Base-by-base conservation (phyloP, 2,797 vertebrate genomes). In the Crenuchus spilurus region DNA sequence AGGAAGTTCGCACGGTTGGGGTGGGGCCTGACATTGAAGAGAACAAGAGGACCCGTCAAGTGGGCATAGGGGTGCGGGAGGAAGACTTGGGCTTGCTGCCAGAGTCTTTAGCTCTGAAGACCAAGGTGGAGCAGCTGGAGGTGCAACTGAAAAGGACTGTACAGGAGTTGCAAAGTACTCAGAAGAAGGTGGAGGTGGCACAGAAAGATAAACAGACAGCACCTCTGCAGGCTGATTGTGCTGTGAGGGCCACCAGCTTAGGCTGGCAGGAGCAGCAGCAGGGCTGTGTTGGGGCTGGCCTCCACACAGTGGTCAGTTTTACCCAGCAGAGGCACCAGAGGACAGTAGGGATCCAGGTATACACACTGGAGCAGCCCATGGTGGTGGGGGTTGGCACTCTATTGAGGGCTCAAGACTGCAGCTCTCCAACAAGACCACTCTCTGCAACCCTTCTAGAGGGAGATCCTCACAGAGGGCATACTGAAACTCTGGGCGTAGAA, bases 41-140 rank as follows among this genome's bases (percentile, higher is more conserved):
- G 1, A 79, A 54, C 14, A 54, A 16, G 42, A 31, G 55, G 28
- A 87, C 78, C 66, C 58, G 78, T 66, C 87, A 93, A 4, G 90
- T 96, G 44, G 94, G 93, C 18, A 93, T 96, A 3, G 92, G 89
- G 55, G 95, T 97, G 64, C 85, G 77, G 9, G 96, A 97, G 71
- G 87, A 91, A 77, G 95, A 97, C 83, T 83, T 97, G 82, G 94
- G 93, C 1, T 61, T 95, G 60, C 79, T 87, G 13, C 91, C 93
- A 14, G 92, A 94, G 62, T 80, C 88, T 0, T 87, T 89, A 7
- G 89, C 89, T 3, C 88, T 96, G 8, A 90, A 87, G n/a, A 88
- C 88, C 69, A 93, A 94, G 82, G 89, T 96, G 14, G 89, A 89
- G 0, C 87, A 92, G 54, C 87, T 97, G 74, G 94, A 97, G 84